Base-by-base conservation (phyloP, 2,888 invertebrate species). In the Trilocha varians region DNA sequence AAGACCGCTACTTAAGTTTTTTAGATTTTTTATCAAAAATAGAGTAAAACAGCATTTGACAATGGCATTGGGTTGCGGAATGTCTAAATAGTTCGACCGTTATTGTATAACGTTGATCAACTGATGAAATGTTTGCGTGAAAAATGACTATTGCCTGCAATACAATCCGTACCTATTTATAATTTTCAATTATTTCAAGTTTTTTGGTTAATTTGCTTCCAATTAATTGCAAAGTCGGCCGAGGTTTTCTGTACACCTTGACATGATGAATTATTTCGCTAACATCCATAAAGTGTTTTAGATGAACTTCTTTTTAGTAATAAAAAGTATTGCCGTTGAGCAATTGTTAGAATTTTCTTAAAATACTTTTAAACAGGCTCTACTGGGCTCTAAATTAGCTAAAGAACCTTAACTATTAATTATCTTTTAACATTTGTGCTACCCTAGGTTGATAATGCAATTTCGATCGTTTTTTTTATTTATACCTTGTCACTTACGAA, bases 51-150 rank as follows among this genome's bases (percentile, higher is more conserved):
- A 39, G 45, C 45, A 44, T 36, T 47, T 66, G 62, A 55, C 63
- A 66, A 52, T 68, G 67, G 61, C 65, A 66, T 62, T 68, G 68
- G 59, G 52, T 58, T 64, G 57, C 55, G 51, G 55, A 57, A 57
- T 43, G 49, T 45, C 50, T 50, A 49, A 50, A 51, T 52, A 39
- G 39, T 50, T 49, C 49, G 32, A 40, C 42, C 42, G 41, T 38
- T 43, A 51, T 57, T 55, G 53, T 49, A 59, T 55, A 52, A 55
- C 45, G 45, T 49, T 47, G 49, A 47, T 46, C 50, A 55, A 49
- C 16, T 39, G 32, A 39, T 33, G 14, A 34, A 34, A 34, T 11
- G 3, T 34, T 34, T 34, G 13, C 3, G 25, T 25, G 25, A 25
- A 25, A 25, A 25, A 25, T 25, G 3, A 25, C 11, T 25, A 11